Percentiles rank a stretch among this genome's conserved stretches.
Evolutionary conservation across 1,140 invertebrate genomes (phyloP).

Genomic region (Hetaerina americana): DNA sequence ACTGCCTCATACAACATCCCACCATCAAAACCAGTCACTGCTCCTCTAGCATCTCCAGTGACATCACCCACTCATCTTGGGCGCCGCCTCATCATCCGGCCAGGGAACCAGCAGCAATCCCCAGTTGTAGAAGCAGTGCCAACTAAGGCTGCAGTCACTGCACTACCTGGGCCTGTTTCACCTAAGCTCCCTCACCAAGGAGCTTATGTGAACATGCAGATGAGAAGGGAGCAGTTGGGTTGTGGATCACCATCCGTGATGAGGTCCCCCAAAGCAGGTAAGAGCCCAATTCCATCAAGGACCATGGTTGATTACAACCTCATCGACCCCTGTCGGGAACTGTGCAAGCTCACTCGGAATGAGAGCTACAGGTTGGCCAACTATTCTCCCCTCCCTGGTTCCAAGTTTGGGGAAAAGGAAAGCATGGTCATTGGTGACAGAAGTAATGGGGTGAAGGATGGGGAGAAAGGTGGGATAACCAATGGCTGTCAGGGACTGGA

Average conservation of each 20-base stretch:
- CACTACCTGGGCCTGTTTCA: slow-evolving; percentile 22
- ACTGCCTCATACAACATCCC: not conserved
- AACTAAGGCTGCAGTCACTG: slow-evolving; percentile 23
- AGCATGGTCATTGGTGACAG: not conserved
- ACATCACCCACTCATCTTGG: slow-evolving; percentile 5
- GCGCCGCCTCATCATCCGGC: not conserved
- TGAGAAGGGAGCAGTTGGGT: not conserved
- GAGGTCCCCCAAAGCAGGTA: not conserved
- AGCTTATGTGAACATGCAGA: slow-evolving; percentile 6
- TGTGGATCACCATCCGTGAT: not conserved
- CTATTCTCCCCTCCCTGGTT: slow-evolving; percentile 37
- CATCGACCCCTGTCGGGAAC: not conserved
- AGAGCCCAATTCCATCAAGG: not conserved
- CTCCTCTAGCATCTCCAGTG: not conserved
- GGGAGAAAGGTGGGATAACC: not conserved
- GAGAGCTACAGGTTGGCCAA: slow-evolving; percentile 78
- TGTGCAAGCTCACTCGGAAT: slow-evolving; percentile 29
- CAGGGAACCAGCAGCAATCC: slow-evolving; percentile 17
- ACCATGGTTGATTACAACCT: not conserved
- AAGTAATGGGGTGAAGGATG: not conserved
- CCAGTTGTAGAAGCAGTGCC: slow-evolving; percentile 24
- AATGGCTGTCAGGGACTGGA: not conserved
- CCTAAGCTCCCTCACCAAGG: slow-evolving; percentile 1
- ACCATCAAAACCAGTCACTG: slow-evolving; percentile 3
- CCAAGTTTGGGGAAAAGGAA: not conserved